A percentile compares a stretch with the other conserved stretches of the same genome.
Evolutionary conservation across 2,113 vertebrate species (phyloP).

Genomic region (Talpa occidentalis): DNA sequence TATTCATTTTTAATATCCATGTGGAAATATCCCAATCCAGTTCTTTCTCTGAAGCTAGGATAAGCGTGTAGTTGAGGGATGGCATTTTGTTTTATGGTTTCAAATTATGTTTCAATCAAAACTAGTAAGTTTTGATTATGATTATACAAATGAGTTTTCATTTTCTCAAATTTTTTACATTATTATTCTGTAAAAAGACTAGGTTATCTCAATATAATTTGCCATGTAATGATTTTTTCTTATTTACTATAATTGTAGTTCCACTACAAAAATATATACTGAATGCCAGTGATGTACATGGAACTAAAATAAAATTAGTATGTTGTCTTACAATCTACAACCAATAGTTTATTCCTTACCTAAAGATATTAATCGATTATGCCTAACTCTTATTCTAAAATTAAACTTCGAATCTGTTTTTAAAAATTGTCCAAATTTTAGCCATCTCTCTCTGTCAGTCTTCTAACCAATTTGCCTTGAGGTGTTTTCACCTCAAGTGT

Average conservation of each 20-base stretch:
- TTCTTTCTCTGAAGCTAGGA: slow-evolving; percentile 87
- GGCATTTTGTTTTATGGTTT: slow-evolving; percentile 69
- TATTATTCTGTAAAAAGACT: background rate
- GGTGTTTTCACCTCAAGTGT: background rate
- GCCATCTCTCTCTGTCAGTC: background rate
- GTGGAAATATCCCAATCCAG: slow-evolving; percentile 85
- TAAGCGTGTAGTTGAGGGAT: slow-evolving; percentile 87
- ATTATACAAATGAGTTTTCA: background rate
- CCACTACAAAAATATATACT: background rate
- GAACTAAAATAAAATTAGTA: background rate
- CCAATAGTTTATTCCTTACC: background rate
- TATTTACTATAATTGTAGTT: background rate
- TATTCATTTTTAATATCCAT: slow-evolving; percentile 87
- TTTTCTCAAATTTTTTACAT: slow-evolving; percentile 41
- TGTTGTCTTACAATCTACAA: background rate
- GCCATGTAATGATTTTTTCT: background rate
- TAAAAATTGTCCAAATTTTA: background rate
- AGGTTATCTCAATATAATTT: background rate
- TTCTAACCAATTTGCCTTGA: background rate
- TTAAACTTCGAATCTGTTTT: slow-evolving; percentile 3
- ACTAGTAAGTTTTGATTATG: background rate
- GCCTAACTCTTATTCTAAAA: background rate
- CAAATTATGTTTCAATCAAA: slow-evolving; percentile 26
- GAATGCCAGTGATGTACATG: background rate
- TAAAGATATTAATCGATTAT: background rate